phyloP scores from a whole-genome alignment of 2,113 vertebrate genomes.

The Oncorhynchus clarkii region DNA sequence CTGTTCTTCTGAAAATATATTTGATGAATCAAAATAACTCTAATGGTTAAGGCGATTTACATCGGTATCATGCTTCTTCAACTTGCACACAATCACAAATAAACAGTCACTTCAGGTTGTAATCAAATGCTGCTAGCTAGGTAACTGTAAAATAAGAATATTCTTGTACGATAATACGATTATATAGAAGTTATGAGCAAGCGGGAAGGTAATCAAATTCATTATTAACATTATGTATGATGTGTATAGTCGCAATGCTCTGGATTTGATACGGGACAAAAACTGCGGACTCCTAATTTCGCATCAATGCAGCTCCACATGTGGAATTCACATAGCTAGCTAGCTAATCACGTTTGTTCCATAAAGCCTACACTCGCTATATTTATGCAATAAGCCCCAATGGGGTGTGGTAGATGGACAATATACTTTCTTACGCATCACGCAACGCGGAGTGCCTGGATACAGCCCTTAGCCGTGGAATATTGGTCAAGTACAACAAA shows the following conservation, averaged over 20 bases:
- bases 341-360: neutral
- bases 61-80: too few relatives aligned
- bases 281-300: too few relatives aligned
- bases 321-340: neutral
- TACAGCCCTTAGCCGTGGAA: too few relatives aligned
- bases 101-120: neutral
- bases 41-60: neutral
- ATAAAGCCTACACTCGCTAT: too few relatives aligned
- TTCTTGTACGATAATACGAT: neutral
- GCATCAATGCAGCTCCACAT: neutral
- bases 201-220: conserved; percentile 54
- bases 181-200: conserved; percentile 61
- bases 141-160: neutral
- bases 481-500: too few relatives aligned
- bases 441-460: too few relatives aligned
- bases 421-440: too few relatives aligned
- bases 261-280: too few relatives aligned
- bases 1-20: neutral
- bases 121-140: neutral
- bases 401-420: too few relatives aligned
- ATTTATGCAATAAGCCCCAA: too few relatives aligned
- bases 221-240: neutral
- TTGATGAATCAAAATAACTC: neutral
- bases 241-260: neutral
- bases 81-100: too few relatives aligned